These are phyloP conservation scores for Saiga tatarica DNA, from an alignment of 2,113 vertebrate genomes.

Conservation along the genomic window DNA sequence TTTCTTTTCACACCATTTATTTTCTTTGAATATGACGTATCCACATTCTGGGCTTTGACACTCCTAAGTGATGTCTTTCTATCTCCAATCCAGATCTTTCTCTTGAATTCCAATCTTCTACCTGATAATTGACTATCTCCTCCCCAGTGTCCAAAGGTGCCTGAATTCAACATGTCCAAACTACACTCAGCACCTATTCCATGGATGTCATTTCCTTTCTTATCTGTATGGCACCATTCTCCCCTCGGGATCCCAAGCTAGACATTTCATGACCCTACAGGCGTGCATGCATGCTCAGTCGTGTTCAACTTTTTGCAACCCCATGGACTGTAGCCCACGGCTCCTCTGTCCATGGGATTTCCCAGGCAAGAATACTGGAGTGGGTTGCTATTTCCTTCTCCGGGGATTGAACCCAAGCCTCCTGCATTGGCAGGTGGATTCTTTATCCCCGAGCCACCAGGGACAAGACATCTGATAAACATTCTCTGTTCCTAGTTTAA, in stretches of 20 bases:
- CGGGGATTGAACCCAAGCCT: not conserved
- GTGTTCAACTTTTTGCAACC: not conserved
- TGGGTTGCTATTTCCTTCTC: not conserved
- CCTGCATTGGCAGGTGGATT: not conserved
- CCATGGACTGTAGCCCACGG: not conserved
- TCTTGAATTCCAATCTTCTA: not conserved
- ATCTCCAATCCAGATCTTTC: not conserved
- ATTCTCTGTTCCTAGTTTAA: not conserved
- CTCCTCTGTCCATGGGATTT: not conserved
- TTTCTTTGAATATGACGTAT: not conserved
- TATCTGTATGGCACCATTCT: not conserved
- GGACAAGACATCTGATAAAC: not conserved
- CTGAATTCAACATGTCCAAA: not conserved
- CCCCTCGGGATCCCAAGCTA: not conserved
- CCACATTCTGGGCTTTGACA: not conserved
- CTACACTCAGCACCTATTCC: not conserved
- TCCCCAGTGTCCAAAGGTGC: not conserved
- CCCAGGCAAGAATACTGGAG: not conserved
- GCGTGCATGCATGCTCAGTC: not conserved
- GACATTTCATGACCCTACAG: not conserved
- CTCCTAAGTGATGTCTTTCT: not conserved
- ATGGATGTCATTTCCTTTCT: not conserved
- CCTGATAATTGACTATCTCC: not conserved
- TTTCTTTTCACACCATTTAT: not conserved
- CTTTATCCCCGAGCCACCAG: not conserved